phyloP scores from a whole-genome alignment of 1,140 invertebrate genomes.

The Sycophaga agraensis region DNA sequence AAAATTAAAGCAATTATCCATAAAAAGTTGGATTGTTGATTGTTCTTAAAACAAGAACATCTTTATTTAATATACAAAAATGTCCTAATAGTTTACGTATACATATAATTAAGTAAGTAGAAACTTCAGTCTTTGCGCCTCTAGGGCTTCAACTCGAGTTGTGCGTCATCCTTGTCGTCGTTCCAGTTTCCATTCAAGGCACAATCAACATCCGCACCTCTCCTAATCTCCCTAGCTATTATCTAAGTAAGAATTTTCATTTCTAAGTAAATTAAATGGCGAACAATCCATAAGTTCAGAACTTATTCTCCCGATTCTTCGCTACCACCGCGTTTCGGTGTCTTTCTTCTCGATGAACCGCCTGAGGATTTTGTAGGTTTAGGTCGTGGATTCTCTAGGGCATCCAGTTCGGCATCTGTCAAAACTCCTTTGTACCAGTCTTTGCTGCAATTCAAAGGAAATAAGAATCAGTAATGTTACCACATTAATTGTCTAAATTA shows the following conservation, averaged over 20 bases:
- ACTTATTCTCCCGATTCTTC: neutral
- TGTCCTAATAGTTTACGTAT: slow-evolving; percentile 7
- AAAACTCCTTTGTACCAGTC: slow-evolving; percentile 85
- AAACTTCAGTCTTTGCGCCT: slow-evolving; percentile 28
- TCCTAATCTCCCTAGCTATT: too few species aligned
- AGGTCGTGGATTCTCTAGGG: slow-evolving; percentile 77
- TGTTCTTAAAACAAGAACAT: neutral
- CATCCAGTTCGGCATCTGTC: slow-evolving; percentile 76
- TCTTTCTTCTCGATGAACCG: slow-evolving; percentile 60
- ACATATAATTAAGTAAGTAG: slow-evolving; percentile 1
- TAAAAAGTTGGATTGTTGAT: neutral
- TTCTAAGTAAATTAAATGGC: neutral
- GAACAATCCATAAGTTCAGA: neutral
- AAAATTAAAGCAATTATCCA: neutral
- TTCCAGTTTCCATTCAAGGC: slow-evolving; percentile 8
- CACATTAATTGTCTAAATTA: too few species aligned
- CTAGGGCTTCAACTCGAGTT: slow-evolving; percentile 23
- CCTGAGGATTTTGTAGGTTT: slow-evolving; percentile 63
- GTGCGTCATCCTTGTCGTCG: neutral
- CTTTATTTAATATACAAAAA: slow-evolving; percentile 11
- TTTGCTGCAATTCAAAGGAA: slow-evolving; percentile 65
- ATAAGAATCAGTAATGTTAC: too few species aligned
- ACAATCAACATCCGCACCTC: neutral
- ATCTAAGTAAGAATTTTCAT: slow-evolving; percentile 1
- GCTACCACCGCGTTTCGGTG: slow-evolving; percentile 30